Evolutionary conservation across 2,797 vertebrate genomes (phyloP).

Genomic region (Pipistrellus pipistrellus): DNA sequence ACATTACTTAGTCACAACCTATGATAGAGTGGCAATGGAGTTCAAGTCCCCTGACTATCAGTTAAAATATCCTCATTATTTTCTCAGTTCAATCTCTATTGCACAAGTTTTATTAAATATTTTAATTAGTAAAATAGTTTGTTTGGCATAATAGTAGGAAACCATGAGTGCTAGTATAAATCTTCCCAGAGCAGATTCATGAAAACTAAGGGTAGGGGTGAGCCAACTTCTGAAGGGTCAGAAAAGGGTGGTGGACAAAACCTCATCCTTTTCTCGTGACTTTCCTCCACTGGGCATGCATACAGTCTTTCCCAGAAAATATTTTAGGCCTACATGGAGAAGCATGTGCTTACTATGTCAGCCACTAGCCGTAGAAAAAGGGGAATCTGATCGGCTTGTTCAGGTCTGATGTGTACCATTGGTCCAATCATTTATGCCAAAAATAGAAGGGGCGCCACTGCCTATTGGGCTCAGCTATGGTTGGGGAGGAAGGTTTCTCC

Average conservation of each 20-base stretch:
- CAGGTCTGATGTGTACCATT: not conserved
- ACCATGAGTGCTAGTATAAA: not conserved
- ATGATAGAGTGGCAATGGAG: not conserved
- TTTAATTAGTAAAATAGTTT: not conserved
- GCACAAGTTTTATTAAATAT: not conserved
- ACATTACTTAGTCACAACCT: not conserved
- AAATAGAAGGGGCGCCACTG: not conserved
- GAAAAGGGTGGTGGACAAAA: rapidly evolving
- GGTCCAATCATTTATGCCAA: not conserved
- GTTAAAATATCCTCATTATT: not conserved
- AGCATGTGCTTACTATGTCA: not conserved
- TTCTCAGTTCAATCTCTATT: not conserved
- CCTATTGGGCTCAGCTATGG: not conserved
- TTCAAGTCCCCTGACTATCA: not conserved
- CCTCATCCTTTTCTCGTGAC: rapidly evolving
- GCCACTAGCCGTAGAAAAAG: not conserved
- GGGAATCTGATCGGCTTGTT: not conserved
- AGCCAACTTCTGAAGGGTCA: not conserved
- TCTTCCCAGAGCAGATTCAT: not conserved
- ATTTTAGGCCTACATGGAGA: not conserved
- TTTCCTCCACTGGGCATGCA: not conserved
- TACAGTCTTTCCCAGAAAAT: not conserved
- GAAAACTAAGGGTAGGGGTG: not conserved
- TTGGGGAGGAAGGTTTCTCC: not conserved
- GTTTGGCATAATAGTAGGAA: not conserved